Evolutionary conservation across 1,140 invertebrate genomes (phyloP).

Genomic region (Thalassaphorura encarpata): DNA sequence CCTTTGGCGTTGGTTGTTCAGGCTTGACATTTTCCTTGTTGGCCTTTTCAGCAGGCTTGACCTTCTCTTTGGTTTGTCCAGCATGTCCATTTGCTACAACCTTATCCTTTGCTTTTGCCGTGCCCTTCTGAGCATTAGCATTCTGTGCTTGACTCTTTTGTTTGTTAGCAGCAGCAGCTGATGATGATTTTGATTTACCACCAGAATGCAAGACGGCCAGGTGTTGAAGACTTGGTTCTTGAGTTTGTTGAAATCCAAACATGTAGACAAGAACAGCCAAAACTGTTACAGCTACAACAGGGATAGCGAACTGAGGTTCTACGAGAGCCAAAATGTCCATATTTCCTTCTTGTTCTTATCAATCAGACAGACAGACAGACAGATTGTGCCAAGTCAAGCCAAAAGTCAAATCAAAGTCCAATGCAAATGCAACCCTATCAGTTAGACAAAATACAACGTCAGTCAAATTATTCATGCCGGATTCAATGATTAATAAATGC

Average conservation of each 20-base stretch:
- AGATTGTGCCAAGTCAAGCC: too few relatives aligned
- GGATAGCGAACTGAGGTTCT: slow-evolving; percentile 47
- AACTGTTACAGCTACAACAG: slow-evolving; percentile 51
- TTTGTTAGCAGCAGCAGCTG: not conserved
- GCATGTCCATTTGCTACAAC: slow-evolving; percentile 18
- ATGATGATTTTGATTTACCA: not conserved
- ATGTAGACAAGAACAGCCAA: slow-evolving; percentile 54
- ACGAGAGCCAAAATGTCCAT: not conserved
- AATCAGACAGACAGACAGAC: too few relatives aligned
- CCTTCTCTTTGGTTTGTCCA: slow-evolving; percentile 23
- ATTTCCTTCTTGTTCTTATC: too few relatives aligned
- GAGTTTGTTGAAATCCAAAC: slow-evolving; percentile 59
- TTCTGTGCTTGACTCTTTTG: slow-evolving; percentile 5
- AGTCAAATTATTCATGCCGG: too few relatives aligned
- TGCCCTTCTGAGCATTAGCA: not conserved
- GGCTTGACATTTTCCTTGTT: slow-evolving; percentile 25
- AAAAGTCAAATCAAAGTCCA: too few relatives aligned
- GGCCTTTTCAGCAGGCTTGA: slow-evolving; percentile 6
- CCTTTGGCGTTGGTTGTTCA: not conserved
- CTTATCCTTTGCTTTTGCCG: slow-evolving; percentile 20
- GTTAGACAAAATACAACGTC: too few relatives aligned
- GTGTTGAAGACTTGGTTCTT: slow-evolving; percentile 60
- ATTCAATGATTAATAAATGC: too few relatives aligned
- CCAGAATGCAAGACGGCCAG: slow-evolving; percentile 38
- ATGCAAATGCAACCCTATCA: too few relatives aligned